These are phyloP conservation scores for Harlomillsia oculata DNA, from an alignment of 1,140 invertebrate species.

Conservation along the genomic window DNA sequence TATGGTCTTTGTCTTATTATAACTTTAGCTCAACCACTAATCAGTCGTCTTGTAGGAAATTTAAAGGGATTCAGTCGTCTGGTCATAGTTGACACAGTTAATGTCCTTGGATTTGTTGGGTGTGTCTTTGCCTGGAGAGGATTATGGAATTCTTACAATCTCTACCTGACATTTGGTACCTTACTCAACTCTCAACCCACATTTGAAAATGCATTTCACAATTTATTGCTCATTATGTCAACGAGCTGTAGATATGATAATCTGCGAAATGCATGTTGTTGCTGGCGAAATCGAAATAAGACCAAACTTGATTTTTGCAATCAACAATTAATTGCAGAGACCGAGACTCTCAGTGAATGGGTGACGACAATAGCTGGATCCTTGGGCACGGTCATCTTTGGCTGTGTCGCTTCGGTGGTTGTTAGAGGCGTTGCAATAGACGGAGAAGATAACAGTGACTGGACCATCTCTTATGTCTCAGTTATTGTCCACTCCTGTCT, in stretches of 20 bases:
- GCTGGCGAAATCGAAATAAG: too few species aligned
- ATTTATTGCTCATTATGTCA: too few species aligned
- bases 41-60: conserved; percentile 55
- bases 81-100: conserved; percentile 60
- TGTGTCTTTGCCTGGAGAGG: conserved; percentile 79
- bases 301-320: too few species aligned
- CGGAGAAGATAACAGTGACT: conserved; percentile 21
- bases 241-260: too few species aligned
- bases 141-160: conserved; percentile 66
- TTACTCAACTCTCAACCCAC: too few species aligned
- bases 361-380: conserved; percentile 26
- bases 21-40: conserved; percentile 59
- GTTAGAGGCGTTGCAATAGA: conserved; percentile 30
- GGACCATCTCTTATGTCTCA: conserved; percentile 31
- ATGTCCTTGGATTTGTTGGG: conserved; percentile 63
- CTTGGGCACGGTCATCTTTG: conserved; percentile 19
- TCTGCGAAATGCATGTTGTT: too few species aligned
- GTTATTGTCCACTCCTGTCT: conserved; percentile 4
- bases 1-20: conserved; percentile 59
- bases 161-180: conserved; percentile 64
- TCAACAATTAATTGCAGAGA: too few species aligned
- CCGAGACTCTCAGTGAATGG: conserved; percentile 19
- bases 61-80: conserved; percentile 56
- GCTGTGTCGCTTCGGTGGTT: conserved; percentile 24
- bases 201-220: too few species aligned